A percentile compares a stretch with the other conserved stretches of the same genome.
These are phyloP conservation scores for Antheraea yamamai DNA, from an alignment of 2,888 invertebrate genomes.

Conservation along the genomic window DNA sequence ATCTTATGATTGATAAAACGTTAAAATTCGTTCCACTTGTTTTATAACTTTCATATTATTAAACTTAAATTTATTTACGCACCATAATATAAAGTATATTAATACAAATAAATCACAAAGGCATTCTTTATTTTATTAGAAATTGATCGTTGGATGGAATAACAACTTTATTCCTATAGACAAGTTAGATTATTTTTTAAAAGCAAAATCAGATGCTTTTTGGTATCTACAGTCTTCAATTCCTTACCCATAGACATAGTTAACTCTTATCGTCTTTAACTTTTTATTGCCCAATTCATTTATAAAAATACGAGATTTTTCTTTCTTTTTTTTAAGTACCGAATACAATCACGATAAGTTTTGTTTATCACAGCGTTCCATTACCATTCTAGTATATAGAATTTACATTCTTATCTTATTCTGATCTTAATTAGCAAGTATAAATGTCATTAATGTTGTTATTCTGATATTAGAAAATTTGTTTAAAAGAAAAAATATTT, in stretches of 20 bases:
- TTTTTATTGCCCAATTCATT: constrained; percentile 37
- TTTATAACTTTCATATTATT: not conserved
- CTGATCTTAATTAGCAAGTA: not conserved
- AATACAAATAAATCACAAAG: not conserved
- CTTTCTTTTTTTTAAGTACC: constrained; percentile 27
- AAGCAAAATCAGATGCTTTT: constrained; percentile 41
- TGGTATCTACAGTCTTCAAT: constrained; percentile 57
- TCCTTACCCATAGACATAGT: constrained; percentile 32
- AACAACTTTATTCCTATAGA: not conserved
- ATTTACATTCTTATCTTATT: too few relatives aligned
- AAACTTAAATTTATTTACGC: constrained; percentile 23
- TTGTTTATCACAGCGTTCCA: constrained; percentile 41
- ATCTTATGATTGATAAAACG: not conserved
- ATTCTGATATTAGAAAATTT: not conserved
- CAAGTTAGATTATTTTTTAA: not conserved
- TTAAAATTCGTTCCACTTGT: constrained; percentile 33
- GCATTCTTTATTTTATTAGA: not conserved
- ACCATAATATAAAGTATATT: not conserved
- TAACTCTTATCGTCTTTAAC: constrained; percentile 18
- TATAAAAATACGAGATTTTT: constrained; percentile 36
- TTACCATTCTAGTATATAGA: not conserved
- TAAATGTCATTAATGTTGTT: not conserved
- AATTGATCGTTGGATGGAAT: not conserved
- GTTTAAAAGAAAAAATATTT: too few relatives aligned
- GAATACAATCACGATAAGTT: constrained; percentile 32